phyloP scores from a whole-genome alignment of 2,888 invertebrate genomes.

The Acrocyrtus sp. region DNA sequence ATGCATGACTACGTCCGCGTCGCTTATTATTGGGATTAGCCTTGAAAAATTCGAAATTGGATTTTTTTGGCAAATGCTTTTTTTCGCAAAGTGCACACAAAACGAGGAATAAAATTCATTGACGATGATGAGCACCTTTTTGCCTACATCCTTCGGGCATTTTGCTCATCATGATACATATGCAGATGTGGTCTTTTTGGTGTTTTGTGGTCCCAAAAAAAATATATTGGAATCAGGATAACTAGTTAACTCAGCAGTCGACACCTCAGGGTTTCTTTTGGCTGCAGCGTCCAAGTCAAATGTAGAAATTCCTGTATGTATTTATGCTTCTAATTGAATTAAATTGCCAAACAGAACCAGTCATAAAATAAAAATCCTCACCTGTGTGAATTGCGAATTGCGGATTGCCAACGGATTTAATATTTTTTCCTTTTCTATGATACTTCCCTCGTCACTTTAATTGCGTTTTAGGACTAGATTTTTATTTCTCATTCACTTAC shows the following conservation, averaged over 20 bases:
- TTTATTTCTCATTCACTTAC: not conserved
- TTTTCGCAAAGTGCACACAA: no score
- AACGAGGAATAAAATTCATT: not conserved
- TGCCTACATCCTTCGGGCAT: slow-evolving; percentile 12
- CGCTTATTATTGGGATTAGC: no score
- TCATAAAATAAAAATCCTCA: no score
- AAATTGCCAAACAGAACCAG: slow-evolving; percentile 35
- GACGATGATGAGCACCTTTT: slow-evolving; percentile 22
- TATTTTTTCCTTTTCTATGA: not conserved
- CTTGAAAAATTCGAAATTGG: no score
- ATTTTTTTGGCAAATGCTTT: no score
- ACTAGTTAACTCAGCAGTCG: slow-evolving; percentile 33
- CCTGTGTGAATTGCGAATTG: no score
- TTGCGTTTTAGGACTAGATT: not conserved
- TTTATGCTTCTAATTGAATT: slow-evolving; percentile 41
- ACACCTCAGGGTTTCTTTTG: slow-evolving; percentile 32
- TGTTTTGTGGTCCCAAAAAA: no score
- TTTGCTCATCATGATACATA: slow-evolving; percentile 23
- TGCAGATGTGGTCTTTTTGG: slow-evolving; percentile 9
- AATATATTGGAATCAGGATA: slow-evolving; percentile 29
- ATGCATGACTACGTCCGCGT: not conserved
- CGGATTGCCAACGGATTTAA: no score
- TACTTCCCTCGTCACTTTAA: not conserved
- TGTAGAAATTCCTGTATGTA: slow-evolving; percentile 39
- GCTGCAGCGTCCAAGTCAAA: slow-evolving; percentile 21